Base-by-base conservation (phyloP, 2,888 invertebrate species). In the Ormia ochracea region DNA sequence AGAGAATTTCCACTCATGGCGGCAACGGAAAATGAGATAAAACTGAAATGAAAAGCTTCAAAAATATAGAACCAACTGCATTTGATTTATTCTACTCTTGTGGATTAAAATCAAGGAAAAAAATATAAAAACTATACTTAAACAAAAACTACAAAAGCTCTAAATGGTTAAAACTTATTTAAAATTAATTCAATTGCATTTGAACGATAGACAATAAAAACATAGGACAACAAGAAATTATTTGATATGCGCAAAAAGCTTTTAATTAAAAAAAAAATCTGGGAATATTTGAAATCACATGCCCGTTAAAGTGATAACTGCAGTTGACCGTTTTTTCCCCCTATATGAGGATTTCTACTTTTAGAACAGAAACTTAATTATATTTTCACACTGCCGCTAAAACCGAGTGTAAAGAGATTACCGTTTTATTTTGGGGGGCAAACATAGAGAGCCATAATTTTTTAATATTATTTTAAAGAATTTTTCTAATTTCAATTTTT, bases 151-250 rank as follows among this genome's bases (percentile, higher is more conserved):
- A 12, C 38, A 45, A 50, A 50, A 61, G 31, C 61, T 28, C 50
- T 10, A 19, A 14, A 10, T 9, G 36, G 36, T 10, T 48, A 43
- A 48, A 68, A 74, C 33, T 50, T 69, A 54, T 63, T 63, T 33
- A 33, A 45, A 78, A 58, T 73, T 73, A 69, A 78, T 73, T 58
- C 61, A 63, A 68, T 63, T 73, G 68, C 63, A 74, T 78, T 78
- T 31, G 17, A 65, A 77, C 31, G 50, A 66, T 65, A 66, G 61
- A 66, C 41, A 66, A 41, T 58, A 50, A 58, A 59, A 77, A 43
- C n/a, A 5, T 26, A 31, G 28, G n/a, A 58, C 9, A 10, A 9
- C 7, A 26, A 50, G 14, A 28, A 45, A 45, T 21, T 23, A 10
- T 21, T 43, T 5, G 0, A n/a, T n/a, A n/a, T n/a, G n/a, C 38